Conservation (phyloP, 2,113 vertebrate genomes). For the Regulus satrapa region DNA sequence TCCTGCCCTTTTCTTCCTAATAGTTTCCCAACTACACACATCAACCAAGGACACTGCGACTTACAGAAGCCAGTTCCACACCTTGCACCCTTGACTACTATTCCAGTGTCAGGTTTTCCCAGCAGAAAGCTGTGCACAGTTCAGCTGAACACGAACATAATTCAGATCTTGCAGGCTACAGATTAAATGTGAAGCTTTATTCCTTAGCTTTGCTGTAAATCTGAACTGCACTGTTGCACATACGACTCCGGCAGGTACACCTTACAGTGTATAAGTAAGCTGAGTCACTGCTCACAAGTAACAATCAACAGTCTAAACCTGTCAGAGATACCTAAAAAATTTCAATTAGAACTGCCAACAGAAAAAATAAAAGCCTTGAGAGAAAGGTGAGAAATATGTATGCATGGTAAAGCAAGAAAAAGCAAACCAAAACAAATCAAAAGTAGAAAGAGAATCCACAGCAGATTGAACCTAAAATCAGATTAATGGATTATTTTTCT, state of each 20-base stretch:
- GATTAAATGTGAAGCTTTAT: neutral
- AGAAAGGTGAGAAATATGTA: neutral
- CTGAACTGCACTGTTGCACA: neutral
- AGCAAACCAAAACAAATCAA: neutral
- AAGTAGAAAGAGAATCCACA: neutral
- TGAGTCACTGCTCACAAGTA: slow-evolving; percentile 18
- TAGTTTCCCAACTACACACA: neutral
- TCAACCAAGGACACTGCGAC: neutral
- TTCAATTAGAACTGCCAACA: neutral
- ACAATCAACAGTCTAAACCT: neutral
- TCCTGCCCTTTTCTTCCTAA: neutral
- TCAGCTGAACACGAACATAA: neutral
- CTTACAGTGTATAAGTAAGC: neutral
- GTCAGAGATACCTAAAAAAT: neutral
- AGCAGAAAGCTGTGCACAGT: neutral
- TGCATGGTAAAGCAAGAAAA: neutral
- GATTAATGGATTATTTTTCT: slow-evolving; percentile 39
- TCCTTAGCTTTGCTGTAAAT: neutral
- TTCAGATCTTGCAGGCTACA: neutral
- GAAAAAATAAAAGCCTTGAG: neutral
- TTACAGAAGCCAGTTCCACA: neutral
- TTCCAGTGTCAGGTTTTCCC: neutral
- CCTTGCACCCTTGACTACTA: neutral
- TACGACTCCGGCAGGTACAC: neutral
- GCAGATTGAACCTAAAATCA: slow-evolving; percentile 1